Conservation (phyloP, 2,113 vertebrate species). For the Anarhynchus alexandrinus region DNA sequence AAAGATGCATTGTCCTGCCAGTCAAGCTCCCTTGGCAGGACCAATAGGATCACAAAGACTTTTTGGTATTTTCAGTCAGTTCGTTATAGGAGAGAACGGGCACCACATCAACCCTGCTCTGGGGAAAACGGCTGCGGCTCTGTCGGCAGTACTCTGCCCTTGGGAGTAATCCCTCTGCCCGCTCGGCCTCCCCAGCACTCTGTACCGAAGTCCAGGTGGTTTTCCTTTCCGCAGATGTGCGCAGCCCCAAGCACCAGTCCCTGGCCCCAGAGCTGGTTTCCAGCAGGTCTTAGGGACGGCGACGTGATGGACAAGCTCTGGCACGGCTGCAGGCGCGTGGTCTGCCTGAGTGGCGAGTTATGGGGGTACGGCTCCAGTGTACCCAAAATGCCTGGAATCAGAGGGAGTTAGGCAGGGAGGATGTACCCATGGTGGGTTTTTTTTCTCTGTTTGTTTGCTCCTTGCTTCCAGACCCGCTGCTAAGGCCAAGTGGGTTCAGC, state of each 20-base stretch:
- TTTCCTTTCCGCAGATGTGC: neutral
- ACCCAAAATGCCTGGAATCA: neutral
- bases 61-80: neutral
- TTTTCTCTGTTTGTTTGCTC: neutral
- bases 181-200: neutral
- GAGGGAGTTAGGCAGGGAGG: neutral
- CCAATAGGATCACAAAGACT: neutral
- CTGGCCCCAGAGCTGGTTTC: neutral
- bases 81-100: neutral
- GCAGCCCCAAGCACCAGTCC: neutral
- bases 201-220: neutral
- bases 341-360: neutral
- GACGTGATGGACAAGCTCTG: rapidly evolving
- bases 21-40: neutral
- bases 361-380: neutral
- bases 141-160: rapidly evolving
- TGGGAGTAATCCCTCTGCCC: neutral
- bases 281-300: neutral
- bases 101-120: neutral
- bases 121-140: rapidly evolving
- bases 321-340: rapidly evolving
- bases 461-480: neutral
- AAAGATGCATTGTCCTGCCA: constrained; percentile 3
- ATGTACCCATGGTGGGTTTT: neutral
- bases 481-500: neutral